Base-by-base conservation (phyloP, 2,888 invertebrate genomes). In the Ichneumoninae sp. region DNA sequence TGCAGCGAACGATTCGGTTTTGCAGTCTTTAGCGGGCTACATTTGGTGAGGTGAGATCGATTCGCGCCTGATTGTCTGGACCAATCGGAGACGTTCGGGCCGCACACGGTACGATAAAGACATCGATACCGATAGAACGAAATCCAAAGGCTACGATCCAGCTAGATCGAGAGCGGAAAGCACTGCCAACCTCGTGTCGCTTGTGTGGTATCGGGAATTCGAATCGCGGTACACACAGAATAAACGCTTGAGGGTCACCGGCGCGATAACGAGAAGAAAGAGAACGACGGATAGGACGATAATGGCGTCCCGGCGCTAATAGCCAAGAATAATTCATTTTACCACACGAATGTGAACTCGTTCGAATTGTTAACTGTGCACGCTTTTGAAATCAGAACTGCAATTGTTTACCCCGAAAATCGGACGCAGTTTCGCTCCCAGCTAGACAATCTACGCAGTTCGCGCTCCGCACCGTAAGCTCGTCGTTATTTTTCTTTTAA, bases 11-110 rank as follows among this genome's bases (percentile, higher is more conserved):
- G 6, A 63, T 5, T 33, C 30, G n/a, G 33, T 16, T 33, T 33
- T 33, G 30, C n/a, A 63, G 30, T 30, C 33, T n/a, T 30, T 63
- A 63, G 63, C 30, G n/a, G 33, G 63, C 63, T 33, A 63, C 63
- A 33, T n/a, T 30, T 33, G 33, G 26, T 30, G 63, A n/a, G 63
- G 63, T 63, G 63, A 63, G 63, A 63, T 63, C 63, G 63, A 63
- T 63, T 33, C 30, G 30, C 63, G 63, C 16, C 16, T 63, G 33
- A 63, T 63, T 63, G 13, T 63, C 63, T 7, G 63, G 33, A 7
- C 33, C 63, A 16, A 16, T 10, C 16, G 63, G 63, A 63, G 63
- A n/a, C 16, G 7, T n/a, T 33, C 63, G 30, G 16, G 16, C 6
- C n/a, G 30, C 63, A 63, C 16, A 13, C 6, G 16, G 10, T 33